Evolutionary conservation across 2,888 invertebrate species (phyloP), one percentile per base, ranked within the genome.

Genomic region (Diarsia mendica): DNA sequence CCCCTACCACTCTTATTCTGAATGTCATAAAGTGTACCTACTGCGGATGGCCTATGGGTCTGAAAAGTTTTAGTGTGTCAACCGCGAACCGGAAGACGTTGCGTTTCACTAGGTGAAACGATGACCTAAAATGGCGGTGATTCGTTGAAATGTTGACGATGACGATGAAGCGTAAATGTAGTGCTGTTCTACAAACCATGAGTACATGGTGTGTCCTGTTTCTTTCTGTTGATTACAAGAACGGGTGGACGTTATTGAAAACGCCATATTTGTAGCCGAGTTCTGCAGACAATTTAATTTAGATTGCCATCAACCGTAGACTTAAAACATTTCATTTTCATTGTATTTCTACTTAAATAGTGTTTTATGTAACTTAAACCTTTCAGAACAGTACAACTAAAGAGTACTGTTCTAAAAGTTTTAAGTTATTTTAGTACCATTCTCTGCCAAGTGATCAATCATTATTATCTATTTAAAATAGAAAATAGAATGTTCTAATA

Each of bases 371-470:
- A 8, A 39, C 39, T 8, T 3, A 39, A 39, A 39, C 39, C 39
- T 39, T 39, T 39, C 39, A 39, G 39, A 39, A 39, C 6, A 39
- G 39, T 39, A 39, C 39, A 39, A n/a, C 9, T 46, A 46, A 48
- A 15, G 28, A 44, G 6, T 55, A 39, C 39, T 39, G n/a, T 11
- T 64, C 20, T 20, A 39, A 39, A 44, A 49, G 49, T 10, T 10
- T 48, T n/a, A 3, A 60, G 28, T 66, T 66, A 66, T 46, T 63
- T 51, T 51, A 49, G 58, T 28, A 49, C 8, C 44, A n/a, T 65
- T 65, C 18, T 64, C 39, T 64, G 11, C n/a, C 13, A 4, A 20
- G 39, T 58, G 13, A 75, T 66, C 44, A 73, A 74, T 65, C 8
- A 69, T 71, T 51, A 39, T n/a, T 61, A n/a, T 0, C 6, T 58